These are phyloP conservation scores for Coelogynopora nodosa DNA, from an alignment of 2,888 invertebrate genomes.

Conservation along the genomic window DNA sequence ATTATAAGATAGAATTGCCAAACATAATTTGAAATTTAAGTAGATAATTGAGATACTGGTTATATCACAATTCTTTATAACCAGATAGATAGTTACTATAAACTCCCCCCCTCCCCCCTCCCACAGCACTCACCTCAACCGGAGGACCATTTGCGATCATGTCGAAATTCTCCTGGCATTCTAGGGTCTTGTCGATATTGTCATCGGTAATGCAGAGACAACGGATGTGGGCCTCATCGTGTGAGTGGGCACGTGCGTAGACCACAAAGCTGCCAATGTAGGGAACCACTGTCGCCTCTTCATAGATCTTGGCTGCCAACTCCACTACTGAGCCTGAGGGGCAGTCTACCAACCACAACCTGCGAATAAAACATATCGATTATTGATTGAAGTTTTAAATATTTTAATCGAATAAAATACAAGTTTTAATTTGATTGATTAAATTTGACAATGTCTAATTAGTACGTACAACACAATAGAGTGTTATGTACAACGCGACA, in stretches of 20 bases:
- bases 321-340: slow-evolving; percentile 86
- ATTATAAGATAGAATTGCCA: too few relatives aligned
- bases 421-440: background rate
- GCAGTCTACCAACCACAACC: slow-evolving; percentile 98
- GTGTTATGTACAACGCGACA: too few relatives aligned
- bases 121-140: slow-evolving; percentile 43
- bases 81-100: too few relatives aligned
- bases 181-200: slow-evolving; percentile 87
- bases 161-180: slow-evolving; percentile 42
- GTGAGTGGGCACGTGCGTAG: slow-evolving; percentile 89
- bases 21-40: too few relatives aligned
- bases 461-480: too few relatives aligned
- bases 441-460: too few relatives aligned
- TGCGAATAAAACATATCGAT: slow-evolving; percentile 50
- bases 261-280: slow-evolving; percentile 99
- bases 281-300: slow-evolving; percentile 95
- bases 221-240: slow-evolving; percentile 67
- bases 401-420: background rate
- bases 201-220: slow-evolving; percentile 99
- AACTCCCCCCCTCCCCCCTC: too few relatives aligned
- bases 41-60: too few relatives aligned
- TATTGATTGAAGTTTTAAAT: background rate
- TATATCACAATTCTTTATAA: too few relatives aligned
- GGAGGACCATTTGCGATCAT: slow-evolving; percentile 38
- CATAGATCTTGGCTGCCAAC: slow-evolving; percentile 97